Evolutionary conservation across 2,113 vertebrate species (phyloP).

Genomic region (Oreochromis niloticus): DNA sequence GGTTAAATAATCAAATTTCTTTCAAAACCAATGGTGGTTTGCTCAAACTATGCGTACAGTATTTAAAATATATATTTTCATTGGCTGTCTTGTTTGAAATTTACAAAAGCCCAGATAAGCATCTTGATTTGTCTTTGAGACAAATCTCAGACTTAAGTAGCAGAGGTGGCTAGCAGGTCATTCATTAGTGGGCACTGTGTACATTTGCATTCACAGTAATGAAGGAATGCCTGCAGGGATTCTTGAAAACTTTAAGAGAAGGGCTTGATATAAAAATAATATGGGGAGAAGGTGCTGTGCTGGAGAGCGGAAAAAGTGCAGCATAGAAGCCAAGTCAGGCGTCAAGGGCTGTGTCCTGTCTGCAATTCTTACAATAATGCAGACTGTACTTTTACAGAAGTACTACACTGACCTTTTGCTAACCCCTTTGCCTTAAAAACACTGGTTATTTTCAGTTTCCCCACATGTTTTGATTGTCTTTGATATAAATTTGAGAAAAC

Average conservation of each 20-base stretch:
- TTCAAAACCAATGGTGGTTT: conserved; percentile 35
- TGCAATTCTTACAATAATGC: conserved; percentile 1
- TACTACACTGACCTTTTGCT: neutral
- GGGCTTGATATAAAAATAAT: conserved; percentile 23
- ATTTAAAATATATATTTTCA: conserved; percentile 48
- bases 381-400: neutral
- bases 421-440: neutral
- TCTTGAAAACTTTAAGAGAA: neutral
- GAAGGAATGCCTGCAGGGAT: neutral
- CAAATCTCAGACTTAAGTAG: conserved; percentile 6
- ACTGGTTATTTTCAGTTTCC: neutral
- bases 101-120: conserved; percentile 51
- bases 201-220: conserved; percentile 1
- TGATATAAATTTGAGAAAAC: neutral
- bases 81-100: conserved; percentile 38
- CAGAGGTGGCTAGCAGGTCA: conserved; percentile 18
- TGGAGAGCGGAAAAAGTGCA: conserved; percentile 1
- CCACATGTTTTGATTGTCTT: neutral
- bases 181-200: conserved; percentile 19
- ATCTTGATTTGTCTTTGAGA: conserved; percentile 62
- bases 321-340: conserved; percentile 14
- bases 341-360: neutral
- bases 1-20: conserved; percentile 63
- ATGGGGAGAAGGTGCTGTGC: neutral
- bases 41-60: conserved; percentile 11